These are phyloP conservation scores for Meteorus sp. DNA, from an alignment of 1,140 invertebrate species.

Conservation along the genomic window DNA sequence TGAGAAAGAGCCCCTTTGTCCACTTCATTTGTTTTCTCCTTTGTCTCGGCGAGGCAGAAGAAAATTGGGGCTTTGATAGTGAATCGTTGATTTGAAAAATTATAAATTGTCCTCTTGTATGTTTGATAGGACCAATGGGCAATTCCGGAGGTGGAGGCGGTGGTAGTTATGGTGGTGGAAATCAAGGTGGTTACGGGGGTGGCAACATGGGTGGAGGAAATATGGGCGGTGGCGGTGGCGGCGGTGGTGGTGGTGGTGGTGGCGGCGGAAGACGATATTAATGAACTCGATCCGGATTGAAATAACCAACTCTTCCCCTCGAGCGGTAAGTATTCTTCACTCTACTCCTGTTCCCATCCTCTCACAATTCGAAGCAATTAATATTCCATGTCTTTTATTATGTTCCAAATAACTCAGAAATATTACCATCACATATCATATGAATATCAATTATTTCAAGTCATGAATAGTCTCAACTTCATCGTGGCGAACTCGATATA, in stretches of 20 bases:
- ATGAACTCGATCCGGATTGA: conserved; percentile 16
- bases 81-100: conserved; percentile 4
- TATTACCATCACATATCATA: too few relatives aligned
- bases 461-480: too few relatives aligned
- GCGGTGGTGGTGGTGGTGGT: conserved; percentile 39
- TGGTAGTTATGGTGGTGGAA: conserved; percentile 58
- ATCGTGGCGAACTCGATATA: too few relatives aligned
- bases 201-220: conserved; percentile 48
- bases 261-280: conserved; percentile 53
- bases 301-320: conserved; percentile 30
- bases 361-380: too few relatives aligned
- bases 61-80: background rate
- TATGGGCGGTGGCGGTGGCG: conserved; percentile 26
- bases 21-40: conserved; percentile 24
- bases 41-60: background rate
- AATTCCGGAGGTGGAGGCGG: conserved; percentile 45
- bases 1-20: conserved; percentile 35
- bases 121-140: conserved; percentile 43
- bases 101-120: conserved; percentile 8
- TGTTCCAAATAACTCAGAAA: too few relatives aligned
- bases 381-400: too few relatives aligned
- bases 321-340: conserved; percentile 43
- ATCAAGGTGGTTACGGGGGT: conserved; percentile 52
- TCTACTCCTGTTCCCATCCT: background rate
- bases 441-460: too few relatives aligned